Percentiles rank a stretch among this genome's conserved stretches.
Conservation (phyloP, 2,888 invertebrate genomes). For the Molanna angustata region DNA sequence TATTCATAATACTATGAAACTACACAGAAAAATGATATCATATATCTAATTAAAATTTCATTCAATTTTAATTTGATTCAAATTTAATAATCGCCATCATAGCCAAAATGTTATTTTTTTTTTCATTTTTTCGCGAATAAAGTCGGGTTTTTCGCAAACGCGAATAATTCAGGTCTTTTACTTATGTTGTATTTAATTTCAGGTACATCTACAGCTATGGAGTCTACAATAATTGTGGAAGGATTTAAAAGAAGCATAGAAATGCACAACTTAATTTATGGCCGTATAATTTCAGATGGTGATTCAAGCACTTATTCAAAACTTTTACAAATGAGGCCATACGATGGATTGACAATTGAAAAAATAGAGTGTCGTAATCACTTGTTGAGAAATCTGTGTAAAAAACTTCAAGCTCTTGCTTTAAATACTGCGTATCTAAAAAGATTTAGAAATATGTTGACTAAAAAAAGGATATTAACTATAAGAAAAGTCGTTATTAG, state of each 20-base stretch:
- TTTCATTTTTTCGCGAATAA: neutral
- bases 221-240: conserved; percentile 25
- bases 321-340: conserved; percentile 26
- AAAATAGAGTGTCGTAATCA: conserved; percentile 35
- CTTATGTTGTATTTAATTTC: too few species aligned
- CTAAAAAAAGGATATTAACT: neutral
- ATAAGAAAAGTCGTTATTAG: neutral
- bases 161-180: neutral
- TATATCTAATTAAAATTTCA: neutral
- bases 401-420: conserved; percentile 17
- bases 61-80: neutral
- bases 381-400: conserved; percentile 29
- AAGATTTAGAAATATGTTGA: neutral
- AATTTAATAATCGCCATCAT: neutral
- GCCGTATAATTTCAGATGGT: conserved; percentile 22
- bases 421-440: neutral
- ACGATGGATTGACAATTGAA: conserved; percentile 26
- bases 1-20: neutral
- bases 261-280: conserved; percentile 30
- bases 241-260: conserved; percentile 30
- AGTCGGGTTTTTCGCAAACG: neutral
- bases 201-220: conserved; percentile 28
- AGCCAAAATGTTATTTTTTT: too few species aligned
- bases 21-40: neutral
- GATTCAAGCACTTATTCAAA: conserved; percentile 28